Percentiles rank a stretch among this genome's conserved stretches.
These are phyloP conservation scores for Drosophila rubida DNA, from an alignment of 2,888 invertebrate species.

Conservation along the genomic window DNA sequence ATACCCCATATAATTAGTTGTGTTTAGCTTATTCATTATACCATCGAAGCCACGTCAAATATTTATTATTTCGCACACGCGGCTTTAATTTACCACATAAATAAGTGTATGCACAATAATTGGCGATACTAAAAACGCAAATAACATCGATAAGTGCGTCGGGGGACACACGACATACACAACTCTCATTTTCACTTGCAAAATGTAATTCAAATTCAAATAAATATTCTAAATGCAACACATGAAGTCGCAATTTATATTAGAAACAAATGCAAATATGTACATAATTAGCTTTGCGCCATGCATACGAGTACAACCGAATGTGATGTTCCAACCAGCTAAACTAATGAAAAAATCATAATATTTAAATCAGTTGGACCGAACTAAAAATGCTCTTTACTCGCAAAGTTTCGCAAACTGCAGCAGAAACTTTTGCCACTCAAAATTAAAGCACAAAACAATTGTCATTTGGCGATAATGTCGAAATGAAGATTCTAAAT, in stretches of 20 bases:
- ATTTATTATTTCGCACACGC: not conserved
- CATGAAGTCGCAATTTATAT: constrained; percentile 21
- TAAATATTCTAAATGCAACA: constrained; percentile 5
- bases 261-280: constrained; percentile 32
- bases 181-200: constrained; percentile 22
- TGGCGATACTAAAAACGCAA: not conserved
- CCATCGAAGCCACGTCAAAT: not conserved
- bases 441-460: too few relatives aligned
- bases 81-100: not conserved
- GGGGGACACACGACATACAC: not conserved
- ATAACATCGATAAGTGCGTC: constrained; percentile 1
- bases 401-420: too few relatives aligned
- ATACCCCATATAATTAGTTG: not conserved
- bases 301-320: constrained; percentile 3
- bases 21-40: constrained; percentile 7
- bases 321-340: constrained; percentile 42
- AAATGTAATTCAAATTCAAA: constrained; percentile 20
- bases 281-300: constrained; percentile 36
- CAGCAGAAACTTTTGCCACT: too few relatives aligned
- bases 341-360: constrained; percentile 24
- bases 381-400: constrained; percentile 13
- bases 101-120: constrained; percentile 1
- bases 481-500: not conserved
- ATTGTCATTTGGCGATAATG: not conserved
- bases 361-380: not conserved